A percentile compares a stretch with the other conserved stretches of the same genome.
Conservation (phyloP, 1,140 invertebrate genomes). For the Liolophura sinensis region DNA sequence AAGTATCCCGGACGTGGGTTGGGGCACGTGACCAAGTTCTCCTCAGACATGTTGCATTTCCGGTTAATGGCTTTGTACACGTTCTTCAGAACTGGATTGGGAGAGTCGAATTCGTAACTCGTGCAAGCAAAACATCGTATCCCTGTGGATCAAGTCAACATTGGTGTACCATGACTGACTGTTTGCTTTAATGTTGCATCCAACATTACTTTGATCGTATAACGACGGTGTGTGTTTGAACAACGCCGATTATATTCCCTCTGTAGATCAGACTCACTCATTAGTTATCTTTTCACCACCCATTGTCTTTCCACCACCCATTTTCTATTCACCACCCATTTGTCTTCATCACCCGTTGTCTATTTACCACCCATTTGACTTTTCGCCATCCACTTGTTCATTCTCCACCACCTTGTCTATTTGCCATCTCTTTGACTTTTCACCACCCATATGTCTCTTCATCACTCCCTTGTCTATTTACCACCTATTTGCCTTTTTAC, state of each 20-base stretch:
- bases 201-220: no score
- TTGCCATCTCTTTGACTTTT: background rate
- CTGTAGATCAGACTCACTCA: background rate
- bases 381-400: background rate
- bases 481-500: background rate
- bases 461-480: background rate
- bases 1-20: no score
- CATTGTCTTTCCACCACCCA: background rate
- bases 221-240: no score
- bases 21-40: no score
- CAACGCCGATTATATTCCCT: background rate
- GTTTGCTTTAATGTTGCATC: no score
- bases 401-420: background rate
- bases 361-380: background rate
- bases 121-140: no score
- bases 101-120: no score
- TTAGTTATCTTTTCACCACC: background rate
- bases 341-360: background rate
- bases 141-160: no score
- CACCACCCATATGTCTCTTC: background rate
- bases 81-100: no score
- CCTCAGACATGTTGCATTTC: no score
- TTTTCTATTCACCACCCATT: background rate
- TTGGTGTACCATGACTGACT: no score
- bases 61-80: no score